Percentiles rank a stretch among this genome's conserved stretches.
These are phyloP conservation scores for Bombylius major DNA, from an alignment of 2,888 invertebrate species.

Conservation along the genomic window DNA sequence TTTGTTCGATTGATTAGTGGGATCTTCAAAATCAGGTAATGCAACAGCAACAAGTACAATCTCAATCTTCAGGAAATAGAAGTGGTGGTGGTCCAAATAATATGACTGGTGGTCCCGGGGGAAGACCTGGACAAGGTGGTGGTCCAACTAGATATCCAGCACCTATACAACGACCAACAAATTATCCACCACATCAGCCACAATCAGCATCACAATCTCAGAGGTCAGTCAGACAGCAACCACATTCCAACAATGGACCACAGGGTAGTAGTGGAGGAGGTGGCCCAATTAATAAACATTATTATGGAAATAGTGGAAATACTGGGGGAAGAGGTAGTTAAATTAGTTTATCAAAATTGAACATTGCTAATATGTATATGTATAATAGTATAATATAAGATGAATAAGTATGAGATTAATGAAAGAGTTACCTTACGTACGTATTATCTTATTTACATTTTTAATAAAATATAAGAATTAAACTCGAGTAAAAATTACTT, in stretches of 20 bases:
- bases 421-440: too few species aligned
- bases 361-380: too few species aligned
- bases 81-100: slow-evolving; percentile 14
- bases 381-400: too few species aligned
- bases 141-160: slow-evolving; percentile 30
- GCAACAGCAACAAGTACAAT: slow-evolving; percentile 24
- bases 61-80: slow-evolving; percentile 21
- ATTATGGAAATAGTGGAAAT: slow-evolving; percentile 24
- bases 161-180: slow-evolving; percentile 35
- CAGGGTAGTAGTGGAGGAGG: slow-evolving; percentile 17
- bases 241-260: neutral
- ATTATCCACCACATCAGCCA: slow-evolving; percentile 27
- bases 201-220: slow-evolving; percentile 23
- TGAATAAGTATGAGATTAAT: too few species aligned
- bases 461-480: too few species aligned
- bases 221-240: slow-evolving; percentile 5
- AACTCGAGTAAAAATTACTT: too few species aligned
- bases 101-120: slow-evolving; percentile 19
- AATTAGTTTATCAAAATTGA: neutral
- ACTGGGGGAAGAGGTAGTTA: slow-evolving; percentile 3
- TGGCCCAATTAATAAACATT: slow-evolving; percentile 31
- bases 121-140: slow-evolving; percentile 17
- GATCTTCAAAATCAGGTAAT: slow-evolving; percentile 30
- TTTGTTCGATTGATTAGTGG: slow-evolving; percentile 24
- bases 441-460: too few species aligned